Evolutionary conservation across 92 coral and sea anemone genomes (phyloP).

Genomic region (Actinernus sp.): DNA sequence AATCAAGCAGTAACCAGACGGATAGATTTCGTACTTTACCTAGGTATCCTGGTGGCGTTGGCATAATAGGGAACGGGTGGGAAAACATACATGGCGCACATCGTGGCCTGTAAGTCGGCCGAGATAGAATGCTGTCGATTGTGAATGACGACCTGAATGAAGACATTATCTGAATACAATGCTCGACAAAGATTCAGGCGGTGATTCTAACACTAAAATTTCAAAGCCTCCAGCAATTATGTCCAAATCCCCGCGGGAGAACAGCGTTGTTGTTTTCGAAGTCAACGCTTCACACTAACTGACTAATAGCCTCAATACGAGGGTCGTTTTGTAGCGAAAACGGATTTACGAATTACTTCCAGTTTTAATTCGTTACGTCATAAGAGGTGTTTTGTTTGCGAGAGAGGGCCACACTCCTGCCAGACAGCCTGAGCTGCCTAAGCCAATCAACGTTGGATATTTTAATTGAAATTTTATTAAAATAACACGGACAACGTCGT

Average conservation of each 20-base stretch:
- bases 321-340: slow-evolving; percentile 95
- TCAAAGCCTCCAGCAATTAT: no score
- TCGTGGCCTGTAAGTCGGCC: slow-evolving; percentile 90
- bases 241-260: no score
- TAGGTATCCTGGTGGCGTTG: slow-evolving; percentile 81
- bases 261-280: slow-evolving; percentile 23
- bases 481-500: slow-evolving; percentile 76
- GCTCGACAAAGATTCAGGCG: no score
- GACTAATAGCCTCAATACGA: slow-evolving; percentile 83
- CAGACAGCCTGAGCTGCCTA: slow-evolving; percentile 70
- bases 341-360: slow-evolving; percentile 99
- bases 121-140: slow-evolving; percentile 95
- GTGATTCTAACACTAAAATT: no score
- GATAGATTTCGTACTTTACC: slow-evolving; percentile 52
- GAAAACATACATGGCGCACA: slow-evolving; percentile 77
- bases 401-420: slow-evolving; percentile 66
- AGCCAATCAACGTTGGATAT: slow-evolving; percentile 62
- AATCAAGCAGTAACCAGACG: neutral
- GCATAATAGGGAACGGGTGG: slow-evolving; percentile 85
- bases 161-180: slow-evolving; percentile 71
- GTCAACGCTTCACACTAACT: slow-evolving; percentile 74
- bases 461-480: slow-evolving; percentile 91
- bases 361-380: slow-evolving; percentile 98
- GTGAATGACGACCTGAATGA: slow-evolving; percentile 92
- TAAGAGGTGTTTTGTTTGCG: slow-evolving; percentile 79